Base-by-base conservation (phyloP, 2,888 invertebrate species). In the Heliconius ethilla region DNA sequence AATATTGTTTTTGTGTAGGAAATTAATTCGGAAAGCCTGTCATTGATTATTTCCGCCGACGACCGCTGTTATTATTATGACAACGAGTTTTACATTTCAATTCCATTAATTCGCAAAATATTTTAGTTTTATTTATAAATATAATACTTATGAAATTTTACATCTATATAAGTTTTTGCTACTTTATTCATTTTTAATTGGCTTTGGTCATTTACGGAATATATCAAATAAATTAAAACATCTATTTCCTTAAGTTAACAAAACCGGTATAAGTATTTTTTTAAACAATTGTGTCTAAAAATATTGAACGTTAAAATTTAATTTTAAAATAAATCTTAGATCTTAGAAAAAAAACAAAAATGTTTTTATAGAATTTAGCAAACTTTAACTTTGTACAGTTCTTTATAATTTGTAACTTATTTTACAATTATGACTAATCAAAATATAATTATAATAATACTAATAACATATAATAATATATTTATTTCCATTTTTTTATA, bases 1-100 rank as follows among this genome's bases (percentile, higher is more conserved):
- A 63, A 37, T 62, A 62, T 74, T 27, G 74, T 62, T 40, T 74
- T 63, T 62, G 45, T 63, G 27, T 75, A 78, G 79, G 81, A 81
- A 78, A 81, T 81, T 81, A 81, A 78, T 79, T 79, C 81, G 79
- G 78, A 81, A 79, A 75, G 74, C 78, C 67, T 65, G 75, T 76
- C 78, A 81, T 78, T 79, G 79, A 70, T 66, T 76, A 79, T 79
- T 81, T 81, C 81, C 81, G 81, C 27, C 77, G 79, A 67, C 70
- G 45, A 40, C 40, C 66, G 78, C 72, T 51, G 65, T 7, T 29
- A 45, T 33, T 59, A 75, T 45, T 59, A 75, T 67, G 15, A 29
- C 40, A 45, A 33, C 51, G 9, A 65, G 55, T 66, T 78, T 69
- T 40, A 69, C 18, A 69, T 45, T 45, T 69, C 25, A 45, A 69